Evolutionary conservation across 2,113 vertebrate species (phyloP).

Genomic region (Colinus virginianus): DNA sequence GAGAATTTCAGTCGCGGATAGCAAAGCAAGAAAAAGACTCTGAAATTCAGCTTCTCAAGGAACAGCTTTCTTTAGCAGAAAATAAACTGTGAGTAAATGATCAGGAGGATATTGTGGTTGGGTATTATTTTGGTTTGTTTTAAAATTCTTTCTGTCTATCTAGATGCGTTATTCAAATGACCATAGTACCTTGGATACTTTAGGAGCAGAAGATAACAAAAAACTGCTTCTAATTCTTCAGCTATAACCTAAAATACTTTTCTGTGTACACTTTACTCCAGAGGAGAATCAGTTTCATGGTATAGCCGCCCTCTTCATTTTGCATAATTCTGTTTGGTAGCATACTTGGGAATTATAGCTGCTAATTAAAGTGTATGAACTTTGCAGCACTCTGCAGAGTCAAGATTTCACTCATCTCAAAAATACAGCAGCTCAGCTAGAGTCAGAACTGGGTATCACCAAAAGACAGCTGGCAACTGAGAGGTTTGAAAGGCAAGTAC

Average conservation of each 20-base stretch:
- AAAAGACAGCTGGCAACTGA: constrained; percentile 83
- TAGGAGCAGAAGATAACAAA: background rate
- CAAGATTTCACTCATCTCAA: constrained; percentile 81
- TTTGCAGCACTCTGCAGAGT: constrained; percentile 72
- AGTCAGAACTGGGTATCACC: constrained; percentile 81
- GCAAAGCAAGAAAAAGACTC: constrained; percentile 79
- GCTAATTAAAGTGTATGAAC: background rate
- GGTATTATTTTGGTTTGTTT: background rate
- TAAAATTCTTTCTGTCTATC: background rate
- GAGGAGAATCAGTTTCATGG: background rate
- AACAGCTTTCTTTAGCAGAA: constrained; percentile 80
- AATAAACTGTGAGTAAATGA: constrained; percentile 79
- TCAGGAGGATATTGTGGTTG: background rate
- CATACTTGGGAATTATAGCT: background rate
- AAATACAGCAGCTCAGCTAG: constrained; percentile 77
- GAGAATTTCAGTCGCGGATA: constrained; percentile 75
- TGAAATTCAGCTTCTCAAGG: constrained; percentile 81
- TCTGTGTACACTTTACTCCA: background rate
- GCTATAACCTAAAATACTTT: background rate
- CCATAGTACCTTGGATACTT: background rate
- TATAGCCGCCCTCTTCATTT: background rate
- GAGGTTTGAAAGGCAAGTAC: constrained; percentile 81
- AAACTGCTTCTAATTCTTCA: background rate
- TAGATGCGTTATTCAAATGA: background rate
- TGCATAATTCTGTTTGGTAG: constrained; percentile 2